These are phyloP conservation scores for Lathronympha strigana DNA, from an alignment of 2,888 invertebrate species.

Conservation along the genomic window DNA sequence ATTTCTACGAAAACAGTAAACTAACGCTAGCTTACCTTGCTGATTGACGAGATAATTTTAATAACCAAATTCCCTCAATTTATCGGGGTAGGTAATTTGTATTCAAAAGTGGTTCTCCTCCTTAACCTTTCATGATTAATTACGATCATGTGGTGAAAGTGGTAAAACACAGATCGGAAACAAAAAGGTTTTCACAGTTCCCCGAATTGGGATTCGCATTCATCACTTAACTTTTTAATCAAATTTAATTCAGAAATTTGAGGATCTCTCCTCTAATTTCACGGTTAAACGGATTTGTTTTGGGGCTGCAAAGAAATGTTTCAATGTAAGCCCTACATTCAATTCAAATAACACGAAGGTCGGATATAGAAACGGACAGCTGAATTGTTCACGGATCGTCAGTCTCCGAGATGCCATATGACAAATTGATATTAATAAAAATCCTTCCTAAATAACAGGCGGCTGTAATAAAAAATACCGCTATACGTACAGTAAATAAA, in stretches of 20 bases:
- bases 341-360: constrained; percentile 72
- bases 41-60: not conserved
- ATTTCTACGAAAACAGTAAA: not conserved
- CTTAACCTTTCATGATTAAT: constrained; percentile 39
- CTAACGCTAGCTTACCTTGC: not conserved
- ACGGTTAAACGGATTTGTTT: constrained; percentile 77
- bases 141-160: constrained; percentile 42
- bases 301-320: constrained; percentile 74
- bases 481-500: constrained; percentile 14
- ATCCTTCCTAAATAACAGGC: constrained; percentile 35
- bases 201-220: constrained; percentile 65
- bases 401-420: constrained; percentile 59
- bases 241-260: constrained; percentile 75
- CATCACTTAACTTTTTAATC: constrained; percentile 77
- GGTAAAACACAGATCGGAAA: constrained; percentile 41
- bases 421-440: constrained; percentile 50
- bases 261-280: constrained; percentile 76
- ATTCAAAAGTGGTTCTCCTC: constrained; percentile 12
- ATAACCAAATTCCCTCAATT: not conserved
- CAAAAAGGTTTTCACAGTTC: constrained; percentile 50
- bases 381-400: constrained; percentile 66
- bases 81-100: not conserved
- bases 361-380: constrained; percentile 64
- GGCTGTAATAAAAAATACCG: constrained; percentile 31
- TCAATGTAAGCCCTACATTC: constrained; percentile 73